Percentiles rank a stretch among this genome's conserved stretches.
Evolutionary conservation across 2,797 vertebrate species (phyloP).

Genomic region (Poeciliopsis paucimaculata): DNA sequence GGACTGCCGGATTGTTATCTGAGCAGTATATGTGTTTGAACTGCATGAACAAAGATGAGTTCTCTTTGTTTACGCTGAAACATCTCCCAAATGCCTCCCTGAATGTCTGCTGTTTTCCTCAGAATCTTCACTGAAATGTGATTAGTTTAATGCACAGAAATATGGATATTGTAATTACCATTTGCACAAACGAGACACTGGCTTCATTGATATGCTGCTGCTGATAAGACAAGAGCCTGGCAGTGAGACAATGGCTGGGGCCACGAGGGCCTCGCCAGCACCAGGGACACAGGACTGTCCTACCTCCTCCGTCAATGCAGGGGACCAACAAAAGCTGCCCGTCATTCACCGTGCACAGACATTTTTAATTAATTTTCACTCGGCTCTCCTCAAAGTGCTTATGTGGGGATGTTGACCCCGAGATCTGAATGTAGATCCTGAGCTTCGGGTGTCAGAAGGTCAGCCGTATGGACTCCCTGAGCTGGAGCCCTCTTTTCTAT

Average conservation of each 20-base stretch:
- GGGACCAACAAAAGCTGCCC: constrained; percentile 88
- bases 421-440: constrained; percentile 65
- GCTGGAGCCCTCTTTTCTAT: constrained; percentile 48
- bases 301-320: constrained; percentile 91
- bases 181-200: constrained; percentile 88
- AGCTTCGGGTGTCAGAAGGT: constrained; percentile 76
- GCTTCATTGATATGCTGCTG: constrained; percentile 95
- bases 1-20: constrained; percentile 45
- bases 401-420: constrained; percentile 79
- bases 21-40: constrained; percentile 48
- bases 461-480: constrained; percentile 60
- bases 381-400: constrained; percentile 85
- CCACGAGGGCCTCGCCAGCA: constrained; percentile 77
- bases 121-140: constrained; percentile 65
- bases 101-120: constrained; percentile 48
- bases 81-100: constrained; percentile 66
- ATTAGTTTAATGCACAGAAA: constrained; percentile 94
- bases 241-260: constrained; percentile 90
- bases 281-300: constrained; percentile 89
- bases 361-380: constrained; percentile 99
- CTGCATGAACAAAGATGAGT: constrained; percentile 41
- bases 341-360: constrained; percentile 89
- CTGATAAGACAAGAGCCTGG: constrained; percentile 85
- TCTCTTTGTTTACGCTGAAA: constrained; percentile 63
- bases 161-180: constrained; percentile 99